Evolutionary conservation across 2,888 invertebrate species (phyloP).

Genomic region (Leistus spinibarbis): DNA sequence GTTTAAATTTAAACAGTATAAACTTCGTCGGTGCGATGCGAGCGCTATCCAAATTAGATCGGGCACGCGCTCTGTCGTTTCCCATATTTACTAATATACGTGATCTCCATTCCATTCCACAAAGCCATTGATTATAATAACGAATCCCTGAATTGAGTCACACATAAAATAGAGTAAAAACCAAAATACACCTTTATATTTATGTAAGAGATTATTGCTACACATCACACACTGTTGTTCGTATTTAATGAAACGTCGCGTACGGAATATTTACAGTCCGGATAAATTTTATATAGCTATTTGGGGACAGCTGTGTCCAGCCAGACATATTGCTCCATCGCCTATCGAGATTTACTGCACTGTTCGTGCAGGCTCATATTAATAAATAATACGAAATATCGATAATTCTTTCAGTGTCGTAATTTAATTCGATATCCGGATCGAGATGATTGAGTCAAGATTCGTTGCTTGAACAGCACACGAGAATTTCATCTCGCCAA

Average conservation of each 20-base stretch:
- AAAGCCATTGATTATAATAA: background rate
- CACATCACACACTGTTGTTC: background rate
- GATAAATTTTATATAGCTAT: background rate
- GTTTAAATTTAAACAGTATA: too few species aligned
- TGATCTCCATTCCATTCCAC: background rate
- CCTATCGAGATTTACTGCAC: too few species aligned
- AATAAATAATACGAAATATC: slow-evolving; percentile 33
- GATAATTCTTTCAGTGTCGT: slow-evolving; percentile 32
- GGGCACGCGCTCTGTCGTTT: background rate
- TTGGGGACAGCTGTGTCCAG: background rate
- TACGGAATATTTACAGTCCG: background rate
- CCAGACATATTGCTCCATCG: too few species aligned
- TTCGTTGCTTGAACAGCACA: slow-evolving; percentile 3
- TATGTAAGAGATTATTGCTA: background rate
- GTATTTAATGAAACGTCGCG: background rate
- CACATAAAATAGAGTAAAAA: too few species aligned
- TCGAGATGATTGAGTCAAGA: slow-evolving; percentile 37
- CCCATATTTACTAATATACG: background rate
- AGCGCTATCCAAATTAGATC: background rate
- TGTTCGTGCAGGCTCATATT: too few species aligned
- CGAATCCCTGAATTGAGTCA: too few species aligned
- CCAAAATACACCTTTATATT: too few species aligned
- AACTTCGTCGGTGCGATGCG: too few species aligned
- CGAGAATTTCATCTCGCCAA: slow-evolving; percentile 21
- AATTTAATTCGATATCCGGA: slow-evolving; percentile 39